Evolutionary conservation across 2,113 vertebrate species (phyloP).

Genomic region (Chionomys nivalis): DNA sequence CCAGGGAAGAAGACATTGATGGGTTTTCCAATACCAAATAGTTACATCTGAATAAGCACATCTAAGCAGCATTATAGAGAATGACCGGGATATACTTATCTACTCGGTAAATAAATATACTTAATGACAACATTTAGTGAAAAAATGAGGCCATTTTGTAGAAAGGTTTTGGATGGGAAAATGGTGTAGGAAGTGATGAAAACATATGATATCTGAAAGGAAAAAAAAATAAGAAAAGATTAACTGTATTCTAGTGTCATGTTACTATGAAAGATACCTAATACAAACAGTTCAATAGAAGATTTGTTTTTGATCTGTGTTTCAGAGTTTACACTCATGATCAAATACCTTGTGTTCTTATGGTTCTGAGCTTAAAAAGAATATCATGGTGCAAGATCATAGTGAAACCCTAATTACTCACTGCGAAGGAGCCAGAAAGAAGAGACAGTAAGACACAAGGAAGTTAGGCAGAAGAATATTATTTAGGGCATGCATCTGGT

Average conservation of each 20-base stretch:
- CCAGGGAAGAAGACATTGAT: neutral
- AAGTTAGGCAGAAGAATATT: too few species aligned
- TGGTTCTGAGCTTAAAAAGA: neutral
- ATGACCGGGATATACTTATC: neutral
- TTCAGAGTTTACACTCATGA: neutral
- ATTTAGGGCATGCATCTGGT: neutral
- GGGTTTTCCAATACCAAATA: neutral
- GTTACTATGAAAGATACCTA: neutral
- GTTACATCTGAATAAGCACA: neutral
- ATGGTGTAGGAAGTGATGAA: fast-evolving
- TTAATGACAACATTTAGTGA: neutral
- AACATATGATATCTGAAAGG: neutral
- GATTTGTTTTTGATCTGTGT: fast-evolving
- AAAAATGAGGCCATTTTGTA: neutral
- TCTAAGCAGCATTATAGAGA: neutral
- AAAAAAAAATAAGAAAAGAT: neutral
- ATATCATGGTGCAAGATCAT: neutral
- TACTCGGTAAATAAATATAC: neutral
- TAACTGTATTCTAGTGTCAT: neutral
- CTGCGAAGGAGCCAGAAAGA: fast-evolving
- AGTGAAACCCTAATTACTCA: neutral
- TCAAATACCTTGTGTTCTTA: neutral
- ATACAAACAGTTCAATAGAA: neutral
- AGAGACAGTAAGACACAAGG: neutral
- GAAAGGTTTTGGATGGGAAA: neutral